Evolutionary conservation across 2,797 vertebrate genomes (phyloP), one percentile per base, ranked within the genome.

Genomic region (Rhinatrema bivittatum): DNA sequence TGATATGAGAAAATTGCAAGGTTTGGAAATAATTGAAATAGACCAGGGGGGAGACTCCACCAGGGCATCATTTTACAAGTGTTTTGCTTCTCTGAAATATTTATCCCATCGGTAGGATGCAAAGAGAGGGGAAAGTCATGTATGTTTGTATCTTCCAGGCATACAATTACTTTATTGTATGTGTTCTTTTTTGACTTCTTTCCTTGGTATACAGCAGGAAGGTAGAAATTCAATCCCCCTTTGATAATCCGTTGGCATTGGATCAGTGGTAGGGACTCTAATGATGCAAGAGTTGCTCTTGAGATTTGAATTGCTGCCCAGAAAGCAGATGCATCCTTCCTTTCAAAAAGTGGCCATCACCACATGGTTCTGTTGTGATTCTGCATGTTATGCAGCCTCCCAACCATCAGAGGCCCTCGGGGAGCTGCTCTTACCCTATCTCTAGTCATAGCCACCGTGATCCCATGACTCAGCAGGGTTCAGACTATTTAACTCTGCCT

Each of bases 11-110:
- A 77, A 65, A 62, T 47, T 47, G 54, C 55, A 64, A 42, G 42
- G 46, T 65, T 78, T 67, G 57, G 51, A 54, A 74, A 68, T 70
- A 64, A 75, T 54, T 50, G 66, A 60, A 50, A 43, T 5, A 25
- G 25, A 36, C 65, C 55, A 39, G 42, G 68, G 42, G 68, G 0
- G 1, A 59, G 51, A 48, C 51, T 34, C 9, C 28, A 37, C 54
- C 58, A 68, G 51, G 48, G 46, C 51, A 52, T 60, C 46, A 46
- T 64, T 73, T 68, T 68, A 43, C 10, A 55, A 68, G 53, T 48
- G 49, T 60, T 68, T 75, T 63, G 40, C 60, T 54, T 53, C 46
- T 62, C 69, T 57, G 33, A 32, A 45, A 58, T 59, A 66, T 68
- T 73, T 68, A 71, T 64, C 64, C 50, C 21, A 14, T 39, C 1